Evolutionary conservation across 2,888 invertebrate genomes (phyloP).

Genomic region (Clusia tigrina): DNA sequence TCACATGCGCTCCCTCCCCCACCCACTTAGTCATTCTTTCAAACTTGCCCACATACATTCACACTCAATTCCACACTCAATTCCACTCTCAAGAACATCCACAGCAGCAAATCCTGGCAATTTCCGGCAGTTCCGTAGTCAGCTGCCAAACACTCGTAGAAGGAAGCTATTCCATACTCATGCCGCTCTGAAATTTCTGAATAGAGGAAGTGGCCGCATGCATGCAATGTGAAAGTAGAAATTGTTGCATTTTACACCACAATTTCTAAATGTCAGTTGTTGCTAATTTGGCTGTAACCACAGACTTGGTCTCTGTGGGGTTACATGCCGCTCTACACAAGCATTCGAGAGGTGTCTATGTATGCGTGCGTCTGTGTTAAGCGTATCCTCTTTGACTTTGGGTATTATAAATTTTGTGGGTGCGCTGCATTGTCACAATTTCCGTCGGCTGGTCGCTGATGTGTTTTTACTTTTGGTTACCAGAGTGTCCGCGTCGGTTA

Average conservation of each 20-base stretch:
- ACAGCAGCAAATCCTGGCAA: too few relatives aligned
- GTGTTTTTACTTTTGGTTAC: background rate
- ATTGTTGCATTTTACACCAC: background rate
- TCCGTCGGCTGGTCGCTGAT: background rate
- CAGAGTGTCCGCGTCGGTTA: background rate
- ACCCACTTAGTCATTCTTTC: too few relatives aligned
- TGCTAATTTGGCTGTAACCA: background rate
- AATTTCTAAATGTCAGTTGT: background rate
- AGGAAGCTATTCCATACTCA: too few relatives aligned
- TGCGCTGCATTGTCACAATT: background rate
- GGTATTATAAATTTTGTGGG: background rate
- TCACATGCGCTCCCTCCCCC: too few relatives aligned
- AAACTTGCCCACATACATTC: too few relatives aligned
- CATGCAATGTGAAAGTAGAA: background rate
- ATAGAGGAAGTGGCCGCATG: background rate
- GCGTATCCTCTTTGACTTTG: background rate
- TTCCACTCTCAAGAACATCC: too few relatives aligned
- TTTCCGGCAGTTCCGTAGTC: too few relatives aligned
- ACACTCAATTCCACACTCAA: too few relatives aligned
- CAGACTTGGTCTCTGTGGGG: background rate
- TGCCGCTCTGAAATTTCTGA: too few relatives aligned
- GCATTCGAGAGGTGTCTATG: too few relatives aligned
- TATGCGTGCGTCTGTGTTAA: background rate
- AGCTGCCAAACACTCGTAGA: too few relatives aligned
- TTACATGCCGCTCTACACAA: too few relatives aligned